Conservation (phyloP, 2,888 invertebrate species). For the Oscheius sp. region DNA sequence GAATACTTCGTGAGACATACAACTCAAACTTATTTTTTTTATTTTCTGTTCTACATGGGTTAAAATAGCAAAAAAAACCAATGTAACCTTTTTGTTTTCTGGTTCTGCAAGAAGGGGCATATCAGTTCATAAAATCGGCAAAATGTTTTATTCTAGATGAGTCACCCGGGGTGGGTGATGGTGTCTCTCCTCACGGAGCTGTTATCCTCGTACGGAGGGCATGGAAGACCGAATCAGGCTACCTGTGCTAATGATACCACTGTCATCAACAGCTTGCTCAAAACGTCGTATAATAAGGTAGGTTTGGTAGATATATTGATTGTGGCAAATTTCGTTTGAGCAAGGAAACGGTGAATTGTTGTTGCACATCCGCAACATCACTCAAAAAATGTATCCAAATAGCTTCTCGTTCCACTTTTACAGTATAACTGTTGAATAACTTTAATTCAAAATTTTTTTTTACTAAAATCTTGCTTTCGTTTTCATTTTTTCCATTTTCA, state of each 20-base stretch:
- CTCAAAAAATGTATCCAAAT: too few species aligned
- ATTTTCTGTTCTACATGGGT: neutral
- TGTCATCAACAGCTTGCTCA: conserved; percentile 66
- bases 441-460: too few species aligned
- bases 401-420: too few species aligned
- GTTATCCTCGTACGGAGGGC: conserved; percentile 59
- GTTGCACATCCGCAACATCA: too few species aligned
- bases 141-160: conserved; percentile 53
- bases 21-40: neutral
- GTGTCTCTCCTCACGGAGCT: conserved; percentile 69
- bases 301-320: too few species aligned
- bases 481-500: conserved; percentile 28
- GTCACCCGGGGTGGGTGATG: conserved; percentile 70
- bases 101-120: neutral
- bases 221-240: conserved; percentile 34
- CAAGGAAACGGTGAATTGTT: too few species aligned
- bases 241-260: conserved; percentile 69
- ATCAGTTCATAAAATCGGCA: too few species aligned
- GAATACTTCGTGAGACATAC: too few species aligned
- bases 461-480: neutral
- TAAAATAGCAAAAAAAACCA: too few species aligned
- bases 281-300: conserved; percentile 66
- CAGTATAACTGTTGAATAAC: too few species aligned
- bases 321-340: neutral
- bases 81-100: too few species aligned